phyloP scores from a whole-genome alignment of 2,113 vertebrate species.

The Aptenodytes patagonicus region DNA sequence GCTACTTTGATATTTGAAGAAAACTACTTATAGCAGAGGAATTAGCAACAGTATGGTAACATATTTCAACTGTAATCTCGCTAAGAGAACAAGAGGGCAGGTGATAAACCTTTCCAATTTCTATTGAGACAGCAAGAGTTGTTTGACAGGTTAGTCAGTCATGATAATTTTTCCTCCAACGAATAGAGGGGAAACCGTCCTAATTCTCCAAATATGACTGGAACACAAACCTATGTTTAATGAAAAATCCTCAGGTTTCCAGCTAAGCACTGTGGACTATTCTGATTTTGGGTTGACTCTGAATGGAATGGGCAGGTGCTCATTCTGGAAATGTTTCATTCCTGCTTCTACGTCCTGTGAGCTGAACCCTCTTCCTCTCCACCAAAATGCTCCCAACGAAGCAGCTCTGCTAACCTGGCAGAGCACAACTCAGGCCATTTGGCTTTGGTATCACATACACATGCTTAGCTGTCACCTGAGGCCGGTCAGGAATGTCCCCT shows the following conservation, averaged over 20 bases:
- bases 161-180: not conserved
- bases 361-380: not conserved
- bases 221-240: not conserved
- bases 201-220: not conserved
- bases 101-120: not conserved
- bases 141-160: not conserved
- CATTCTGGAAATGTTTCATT: not conserved
- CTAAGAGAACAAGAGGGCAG: not conserved
- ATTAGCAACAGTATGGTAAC: not conserved
- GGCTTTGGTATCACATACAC: not conserved
- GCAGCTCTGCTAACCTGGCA: not conserved
- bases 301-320: not conserved
- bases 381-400: not conserved
- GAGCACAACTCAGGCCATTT: not conserved
- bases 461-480: not conserved
- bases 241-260: not conserved
- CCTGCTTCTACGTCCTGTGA: not conserved
- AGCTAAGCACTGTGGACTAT: not conserved
- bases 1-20: not conserved
- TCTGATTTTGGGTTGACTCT: not conserved
- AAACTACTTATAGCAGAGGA: not conserved
- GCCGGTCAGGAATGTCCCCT: not conserved
- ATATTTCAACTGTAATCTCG: not conserved
- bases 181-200: not conserved
- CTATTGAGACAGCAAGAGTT: not conserved